Evolutionary conservation across 1,140 invertebrate genomes (phyloP).

Genomic region (Drosophila repleta): DNA sequence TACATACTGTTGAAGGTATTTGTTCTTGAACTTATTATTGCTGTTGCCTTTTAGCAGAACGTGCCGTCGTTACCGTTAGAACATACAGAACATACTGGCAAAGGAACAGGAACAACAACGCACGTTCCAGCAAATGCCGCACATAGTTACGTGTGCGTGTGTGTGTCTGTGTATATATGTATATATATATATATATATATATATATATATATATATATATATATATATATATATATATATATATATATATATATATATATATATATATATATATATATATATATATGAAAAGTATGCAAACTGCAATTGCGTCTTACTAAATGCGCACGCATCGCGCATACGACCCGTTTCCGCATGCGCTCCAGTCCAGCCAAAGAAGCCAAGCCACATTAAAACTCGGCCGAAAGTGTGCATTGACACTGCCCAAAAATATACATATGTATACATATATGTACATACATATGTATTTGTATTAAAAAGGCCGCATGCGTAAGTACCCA

Average conservation of each 20-base stretch:
- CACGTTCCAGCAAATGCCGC: slow-evolving; percentile 26
- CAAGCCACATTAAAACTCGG: slow-evolving; percentile 57
- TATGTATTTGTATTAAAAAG: slow-evolving; percentile 9
- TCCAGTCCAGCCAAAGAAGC: slow-evolving; percentile 17
- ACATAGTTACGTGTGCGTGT: slow-evolving; percentile 4
- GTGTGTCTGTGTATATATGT: not conserved
- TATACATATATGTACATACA: not conserved
- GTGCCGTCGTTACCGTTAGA: slow-evolving; percentile 52
- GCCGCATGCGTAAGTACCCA: slow-evolving; percentile 35
- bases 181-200: not conserved
- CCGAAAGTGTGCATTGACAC: slow-evolving; percentile 71
- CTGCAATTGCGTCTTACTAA: slow-evolving; percentile 56
- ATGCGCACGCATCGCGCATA: slow-evolving; percentile 58
- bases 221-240: not conserved
- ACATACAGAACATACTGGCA: slow-evolving; percentile 2
- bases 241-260: not conserved
- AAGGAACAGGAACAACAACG: slow-evolving; percentile 18
- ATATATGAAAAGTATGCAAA: slow-evolving; percentile 21
- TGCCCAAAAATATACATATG: slow-evolving; percentile 22
- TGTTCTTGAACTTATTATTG: slow-evolving; percentile 15
- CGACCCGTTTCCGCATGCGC: slow-evolving; percentile 60
- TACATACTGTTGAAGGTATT: not conserved
- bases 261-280: not conserved
- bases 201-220: not conserved
- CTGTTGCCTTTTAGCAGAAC: slow-evolving; percentile 21